Evolutionary conservation across 2,888 invertebrate genomes (phyloP), one percentile per base, ranked within the genome.

Genomic region (Charanyca ferruginea): DNA sequence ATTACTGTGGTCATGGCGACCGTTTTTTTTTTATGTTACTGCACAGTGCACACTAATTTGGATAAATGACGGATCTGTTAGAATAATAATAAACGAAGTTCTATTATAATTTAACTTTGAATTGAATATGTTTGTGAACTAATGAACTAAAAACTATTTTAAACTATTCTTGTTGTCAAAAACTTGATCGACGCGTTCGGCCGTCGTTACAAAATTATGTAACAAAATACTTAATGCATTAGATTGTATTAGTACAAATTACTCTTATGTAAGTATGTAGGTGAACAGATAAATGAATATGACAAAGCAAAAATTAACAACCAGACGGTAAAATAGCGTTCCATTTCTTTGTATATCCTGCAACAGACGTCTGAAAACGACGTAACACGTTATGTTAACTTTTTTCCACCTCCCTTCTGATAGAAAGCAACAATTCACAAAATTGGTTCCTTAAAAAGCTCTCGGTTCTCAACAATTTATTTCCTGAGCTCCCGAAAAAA

Each of bases 1-100:
- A 80, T 80, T 74, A 64, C 57, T 68, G 86, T 85, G 83, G 81
- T 77, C 77, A 84, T 86, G 81, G 72, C 80, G 69, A 87, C 66
- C 44, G 47, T 59, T 60, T 4, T 44, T 51, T 67, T 48, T 22
- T 69, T 44, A 55, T 35, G 59, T 59, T 66, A 66, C 61, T 59
- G 20, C 47, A 42, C 48, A 0, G 16, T 68, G 47, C n/a, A 3
- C 57, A 66, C 49, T 38, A 59, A 67, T 66, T 75, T 38, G 1
- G 41, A 47, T 55, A 35, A 66, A 72, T 48, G 59, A 59, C 62
- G 57, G 35, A 53, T 38, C 16, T 5, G 38, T 16, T 38, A 16
- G 9, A 59, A 54, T n/a, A n/a, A n/a, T n/a, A n/a, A n/a, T n/a
- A n/a, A n/a, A n/a, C n/a, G n/a, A n/a, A n/a, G n/a, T n/a, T n/a